These are phyloP conservation scores for Griposia aprilina DNA, from an alignment of 2,888 invertebrate genomes.

Conservation along the genomic window DNA sequence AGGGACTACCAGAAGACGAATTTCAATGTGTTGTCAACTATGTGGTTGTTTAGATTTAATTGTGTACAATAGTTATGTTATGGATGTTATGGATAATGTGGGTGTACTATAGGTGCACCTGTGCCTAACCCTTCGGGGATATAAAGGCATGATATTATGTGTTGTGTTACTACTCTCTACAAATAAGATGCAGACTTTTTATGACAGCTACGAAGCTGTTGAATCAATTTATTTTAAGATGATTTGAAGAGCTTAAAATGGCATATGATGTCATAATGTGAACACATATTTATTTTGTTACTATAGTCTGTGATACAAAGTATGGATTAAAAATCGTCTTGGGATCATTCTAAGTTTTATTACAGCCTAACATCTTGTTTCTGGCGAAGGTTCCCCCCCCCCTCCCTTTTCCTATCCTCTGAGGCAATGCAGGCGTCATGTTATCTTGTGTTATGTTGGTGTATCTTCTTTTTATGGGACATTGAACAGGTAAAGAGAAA, in stretches of 20 bases:
- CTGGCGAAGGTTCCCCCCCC: background rate
- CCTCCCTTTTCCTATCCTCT: background rate
- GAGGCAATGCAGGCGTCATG: too few relatives aligned
- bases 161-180: constrained; percentile 1
- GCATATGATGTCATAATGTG: constrained; percentile 13
- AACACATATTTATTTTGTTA: constrained; percentile 33
- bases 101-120: background rate
- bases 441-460: background rate
- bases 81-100: too few relatives aligned
- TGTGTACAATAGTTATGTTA: constrained; percentile 7
- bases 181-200: constrained; percentile 9
- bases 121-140: background rate
- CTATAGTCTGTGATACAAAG: constrained; percentile 58
- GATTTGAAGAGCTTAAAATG: background rate
- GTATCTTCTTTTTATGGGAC: background rate
- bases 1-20: background rate
- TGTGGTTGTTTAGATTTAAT: constrained; percentile 34
- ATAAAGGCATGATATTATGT: background rate
- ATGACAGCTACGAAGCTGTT: background rate
- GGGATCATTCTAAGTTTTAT: constrained; percentile 19
- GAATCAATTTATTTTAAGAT: constrained; percentile 11
- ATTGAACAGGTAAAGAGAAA: background rate
- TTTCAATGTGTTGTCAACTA: background rate
- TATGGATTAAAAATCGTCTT: constrained; percentile 45
- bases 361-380: background rate